Evolutionary conservation across 2,113 vertebrate species (phyloP).

Genomic region (Syrrhaptes paradoxus): DNA sequence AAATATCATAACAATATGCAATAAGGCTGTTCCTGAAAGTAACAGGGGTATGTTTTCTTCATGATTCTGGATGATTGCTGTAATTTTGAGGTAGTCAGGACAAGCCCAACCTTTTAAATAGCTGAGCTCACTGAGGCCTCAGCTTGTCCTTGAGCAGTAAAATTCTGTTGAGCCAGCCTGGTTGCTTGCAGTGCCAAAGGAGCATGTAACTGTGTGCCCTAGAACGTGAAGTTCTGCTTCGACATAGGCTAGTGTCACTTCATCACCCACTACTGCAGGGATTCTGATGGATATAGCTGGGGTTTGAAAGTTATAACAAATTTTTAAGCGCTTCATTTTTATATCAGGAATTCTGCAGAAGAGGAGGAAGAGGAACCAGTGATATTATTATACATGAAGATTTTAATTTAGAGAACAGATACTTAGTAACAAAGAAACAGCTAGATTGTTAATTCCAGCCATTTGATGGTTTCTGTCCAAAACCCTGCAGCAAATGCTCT

Average conservation of each 20-base stretch:
- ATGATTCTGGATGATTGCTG: neutral
- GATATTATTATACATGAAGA: neutral
- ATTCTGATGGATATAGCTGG: neutral
- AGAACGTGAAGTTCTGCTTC: neutral
- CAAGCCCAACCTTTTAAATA: neutral
- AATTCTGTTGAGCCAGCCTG: neutral
- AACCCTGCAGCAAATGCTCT: neutral
- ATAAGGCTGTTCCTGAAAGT: neutral
- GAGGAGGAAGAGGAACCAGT: neutral
- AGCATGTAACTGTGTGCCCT: neutral
- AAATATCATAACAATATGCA: neutral
- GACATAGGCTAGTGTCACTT: fast-evolving
- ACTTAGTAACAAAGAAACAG: neutral
- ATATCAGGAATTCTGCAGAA: neutral
- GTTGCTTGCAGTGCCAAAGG: neutral
- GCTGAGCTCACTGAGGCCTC: neutral
- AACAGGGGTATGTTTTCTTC: neutral
- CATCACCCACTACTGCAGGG: neutral
- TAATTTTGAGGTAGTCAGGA: neutral
- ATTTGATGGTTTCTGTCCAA: neutral
- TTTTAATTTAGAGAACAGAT: neutral
- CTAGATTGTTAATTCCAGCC: neutral
- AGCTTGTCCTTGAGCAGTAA: neutral
- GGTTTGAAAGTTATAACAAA: neutral
- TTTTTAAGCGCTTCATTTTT: neutral